These are phyloP conservation scores for Erpornis zantholeuca DNA, from an alignment of 2,113 vertebrate genomes.

Conservation along the genomic window DNA sequence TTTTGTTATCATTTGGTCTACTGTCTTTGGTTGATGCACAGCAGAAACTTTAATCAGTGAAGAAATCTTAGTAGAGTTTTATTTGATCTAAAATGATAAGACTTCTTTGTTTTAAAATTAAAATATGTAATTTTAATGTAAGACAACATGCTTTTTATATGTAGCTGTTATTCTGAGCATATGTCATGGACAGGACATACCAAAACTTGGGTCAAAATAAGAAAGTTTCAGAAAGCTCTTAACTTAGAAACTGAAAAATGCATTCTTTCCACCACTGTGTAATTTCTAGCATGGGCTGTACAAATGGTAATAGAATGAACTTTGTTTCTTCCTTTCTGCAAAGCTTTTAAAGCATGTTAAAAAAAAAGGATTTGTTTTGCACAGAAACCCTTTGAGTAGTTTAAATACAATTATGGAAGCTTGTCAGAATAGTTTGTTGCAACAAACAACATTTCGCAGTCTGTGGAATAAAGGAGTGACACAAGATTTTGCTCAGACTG, in stretches of 20 bases:
- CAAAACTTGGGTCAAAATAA: background rate
- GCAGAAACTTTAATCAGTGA: background rate
- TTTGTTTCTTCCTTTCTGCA: background rate
- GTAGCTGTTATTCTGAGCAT: background rate
- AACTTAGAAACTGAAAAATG: background rate
- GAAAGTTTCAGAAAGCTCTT: background rate
- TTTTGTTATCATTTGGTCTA: background rate
- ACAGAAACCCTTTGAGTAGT: background rate
- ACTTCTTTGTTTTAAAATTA: background rate
- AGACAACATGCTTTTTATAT: background rate
- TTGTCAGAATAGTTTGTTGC: background rate
- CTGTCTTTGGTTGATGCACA: background rate
- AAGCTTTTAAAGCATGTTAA: background rate
- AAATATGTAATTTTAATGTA: background rate
- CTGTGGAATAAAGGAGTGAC: background rate
- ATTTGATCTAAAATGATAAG: background rate
- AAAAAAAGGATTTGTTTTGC: background rate
- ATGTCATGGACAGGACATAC: background rate
- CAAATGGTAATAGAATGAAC: background rate
- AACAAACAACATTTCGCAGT: background rate
- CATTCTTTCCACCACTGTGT: background rate
- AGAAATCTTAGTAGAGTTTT: background rate
- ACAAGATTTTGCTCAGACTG: constrained; percentile 38
- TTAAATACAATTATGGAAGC: background rate
- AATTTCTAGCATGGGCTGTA: background rate